Percentiles rank a stretch among this genome's conserved stretches.
phyloP scores from a whole-genome alignment of 2,888 invertebrate genomes.

The Nephrotoma guestfalica region DNA sequence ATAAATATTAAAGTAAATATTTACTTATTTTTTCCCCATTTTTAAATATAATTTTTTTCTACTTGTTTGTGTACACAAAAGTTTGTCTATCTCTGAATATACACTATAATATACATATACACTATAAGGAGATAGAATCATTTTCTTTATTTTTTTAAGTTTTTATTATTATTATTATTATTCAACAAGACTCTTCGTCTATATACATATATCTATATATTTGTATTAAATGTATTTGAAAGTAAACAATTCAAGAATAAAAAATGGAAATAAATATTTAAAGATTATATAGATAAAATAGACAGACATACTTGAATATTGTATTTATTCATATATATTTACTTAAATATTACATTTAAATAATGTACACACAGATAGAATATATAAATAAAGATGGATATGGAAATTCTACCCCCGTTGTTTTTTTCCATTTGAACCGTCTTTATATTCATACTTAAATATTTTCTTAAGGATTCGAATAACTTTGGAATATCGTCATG shows the following conservation, averaged over 20 bases:
- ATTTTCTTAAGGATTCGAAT: not conserved
- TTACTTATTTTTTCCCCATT: not conserved
- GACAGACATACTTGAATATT: conserved; percentile 2
- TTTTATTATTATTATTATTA: not conserved
- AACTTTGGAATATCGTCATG: not conserved
- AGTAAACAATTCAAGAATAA: not conserved
- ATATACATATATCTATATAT: not conserved
- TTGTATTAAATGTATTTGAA: not conserved
- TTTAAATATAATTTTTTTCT: not conserved
- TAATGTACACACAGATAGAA: not conserved
- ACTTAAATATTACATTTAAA: not conserved
- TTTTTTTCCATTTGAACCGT: not conserved
- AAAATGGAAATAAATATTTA: not conserved
- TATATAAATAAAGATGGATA: not conserved
- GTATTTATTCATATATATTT: not conserved
- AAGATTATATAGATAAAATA: conserved; percentile 2
- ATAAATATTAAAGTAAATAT: not conserved
- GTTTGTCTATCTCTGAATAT: not conserved
- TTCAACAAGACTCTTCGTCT: not conserved
- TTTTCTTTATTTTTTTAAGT: not conserved
- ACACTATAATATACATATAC: not conserved
- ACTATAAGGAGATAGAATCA: not conserved
- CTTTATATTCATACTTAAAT: not conserved
- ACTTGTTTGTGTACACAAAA: not conserved
- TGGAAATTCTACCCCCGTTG: not conserved